Percentiles rank a stretch among this genome's conserved stretches.
Evolutionary conservation across 2,113 vertebrate genomes (phyloP).

Genomic region (Rallus limicola): DNA sequence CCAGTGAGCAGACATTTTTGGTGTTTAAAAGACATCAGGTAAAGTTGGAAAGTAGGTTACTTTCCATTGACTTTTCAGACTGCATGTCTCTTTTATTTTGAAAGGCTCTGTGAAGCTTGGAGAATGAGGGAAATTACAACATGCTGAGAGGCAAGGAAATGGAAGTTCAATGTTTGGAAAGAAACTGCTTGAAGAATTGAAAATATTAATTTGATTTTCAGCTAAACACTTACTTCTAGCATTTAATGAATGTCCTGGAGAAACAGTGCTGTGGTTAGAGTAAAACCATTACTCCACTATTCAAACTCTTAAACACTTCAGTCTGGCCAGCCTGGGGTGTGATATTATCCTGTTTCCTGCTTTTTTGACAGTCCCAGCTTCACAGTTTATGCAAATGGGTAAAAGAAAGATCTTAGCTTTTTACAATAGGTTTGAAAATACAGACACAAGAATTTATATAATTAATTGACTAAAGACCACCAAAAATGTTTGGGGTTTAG

Average conservation of each 20-base stretch:
- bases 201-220: background rate
- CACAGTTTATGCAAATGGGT: background rate
- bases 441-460: fast-evolving
- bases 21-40: background rate
- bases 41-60: background rate
- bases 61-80: background rate
- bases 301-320: background rate
- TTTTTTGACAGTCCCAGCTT: background rate
- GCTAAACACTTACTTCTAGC: background rate
- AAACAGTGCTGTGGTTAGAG: background rate
- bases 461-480: background rate
- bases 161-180: background rate
- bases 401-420: background rate
- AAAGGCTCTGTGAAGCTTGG: background rate
- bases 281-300: background rate
- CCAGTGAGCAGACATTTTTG: background rate
- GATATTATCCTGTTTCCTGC: background rate
- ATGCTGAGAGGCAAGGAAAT: background rate
- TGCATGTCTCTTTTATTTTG: background rate
- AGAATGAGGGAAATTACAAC: background rate
- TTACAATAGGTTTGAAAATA: background rate
- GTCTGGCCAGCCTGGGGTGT: background rate
- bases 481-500: background rate
- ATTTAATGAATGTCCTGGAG: background rate
- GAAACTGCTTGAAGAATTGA: background rate